Percentiles rank a stretch among this genome's conserved stretches.
phyloP scores from a whole-genome alignment of 2,888 invertebrate genomes.

The Polydrusus cervinus region DNA sequence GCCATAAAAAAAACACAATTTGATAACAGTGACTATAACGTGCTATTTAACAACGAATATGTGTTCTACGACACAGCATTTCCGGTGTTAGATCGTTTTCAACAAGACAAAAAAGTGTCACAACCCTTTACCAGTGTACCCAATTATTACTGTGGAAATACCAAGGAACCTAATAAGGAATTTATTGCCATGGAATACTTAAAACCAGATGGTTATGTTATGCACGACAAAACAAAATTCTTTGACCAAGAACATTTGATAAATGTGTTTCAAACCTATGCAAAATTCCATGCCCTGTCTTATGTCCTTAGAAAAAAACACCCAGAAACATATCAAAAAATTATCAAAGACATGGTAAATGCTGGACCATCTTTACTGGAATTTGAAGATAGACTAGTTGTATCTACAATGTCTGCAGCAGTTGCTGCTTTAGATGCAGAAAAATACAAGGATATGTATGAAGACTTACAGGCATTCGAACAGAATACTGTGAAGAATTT shows the following conservation, averaged over 20 bases:
- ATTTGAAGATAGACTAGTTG: not conserved
- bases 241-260: constrained; percentile 36
- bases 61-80: constrained; percentile 34
- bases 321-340: constrained; percentile 18
- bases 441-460: constrained; percentile 10
- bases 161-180: not conserved
- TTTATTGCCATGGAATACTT: constrained; percentile 40
- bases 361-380: not conserved
- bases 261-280: constrained; percentile 37
- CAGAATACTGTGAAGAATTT: not conserved
- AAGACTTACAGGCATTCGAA: constrained; percentile 12
- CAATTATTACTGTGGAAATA: not conserved
- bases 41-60: constrained; percentile 33
- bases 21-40: not conserved
- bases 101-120: constrained; percentile 1
- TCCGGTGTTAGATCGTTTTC: constrained; percentile 23
- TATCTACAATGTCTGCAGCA: not conserved
- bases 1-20: constrained; percentile 36
- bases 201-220: constrained; percentile 25
- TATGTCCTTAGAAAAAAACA: constrained; percentile 35
- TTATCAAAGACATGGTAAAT: not conserved
- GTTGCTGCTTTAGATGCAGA: constrained; percentile 23
- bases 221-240: constrained; percentile 40
- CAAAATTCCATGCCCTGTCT: constrained; percentile 45
- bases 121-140: constrained; percentile 35